Base-by-base conservation (phyloP, 1,140 invertebrate species). In the Hydropsyche tenuis region DNA sequence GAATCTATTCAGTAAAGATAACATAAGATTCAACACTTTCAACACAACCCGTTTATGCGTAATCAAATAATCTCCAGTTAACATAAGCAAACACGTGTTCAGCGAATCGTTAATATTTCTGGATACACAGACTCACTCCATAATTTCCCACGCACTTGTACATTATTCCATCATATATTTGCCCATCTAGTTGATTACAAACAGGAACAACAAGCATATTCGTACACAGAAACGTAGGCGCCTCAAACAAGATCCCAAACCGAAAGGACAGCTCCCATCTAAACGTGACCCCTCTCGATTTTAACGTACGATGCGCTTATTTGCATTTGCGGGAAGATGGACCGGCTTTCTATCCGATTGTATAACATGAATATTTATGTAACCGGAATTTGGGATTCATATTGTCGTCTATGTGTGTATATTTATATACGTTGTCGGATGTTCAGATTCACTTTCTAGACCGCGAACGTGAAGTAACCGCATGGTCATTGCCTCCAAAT, bases 281-380 rank as follows among this genome's bases (percentile, higher is more conserved):
- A n/a, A n/a, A n/a, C n/a, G n/a, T n/a, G n/a, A n/a, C n/a, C n/a
- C 12, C 37, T 12, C 37, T 5, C 3, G 16, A 48, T 48, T 48
- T 48, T 48, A 16, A 48, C 45, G 14, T 3, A 3, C 4, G 12
- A 48, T 48, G 45, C 45, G 45, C 11, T n/a, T 16, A 64, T 68
- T 68, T 68, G 37, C n/a, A 68, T 68, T 68, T 68, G 27, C 62
- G 45, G 65, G 16, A 65, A 16, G 45, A 68, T 45, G 20, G 23
- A 25, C 18, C 51, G 51, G 70, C 70, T 72, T 72, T 72, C 70
- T 30, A 72, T 62, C 51, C 42, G 53, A 72, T 72, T 72, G 70
- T 72, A 63, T 72, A 72, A 65, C 45, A 73, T 66, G 72, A 66
- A 73, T 73, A 73, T 73, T 73, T 73, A 73, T 66, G 72, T 56